Evolutionary conservation across 2,888 invertebrate genomes (phyloP).

Genomic region (Cephus pulcher): DNA sequence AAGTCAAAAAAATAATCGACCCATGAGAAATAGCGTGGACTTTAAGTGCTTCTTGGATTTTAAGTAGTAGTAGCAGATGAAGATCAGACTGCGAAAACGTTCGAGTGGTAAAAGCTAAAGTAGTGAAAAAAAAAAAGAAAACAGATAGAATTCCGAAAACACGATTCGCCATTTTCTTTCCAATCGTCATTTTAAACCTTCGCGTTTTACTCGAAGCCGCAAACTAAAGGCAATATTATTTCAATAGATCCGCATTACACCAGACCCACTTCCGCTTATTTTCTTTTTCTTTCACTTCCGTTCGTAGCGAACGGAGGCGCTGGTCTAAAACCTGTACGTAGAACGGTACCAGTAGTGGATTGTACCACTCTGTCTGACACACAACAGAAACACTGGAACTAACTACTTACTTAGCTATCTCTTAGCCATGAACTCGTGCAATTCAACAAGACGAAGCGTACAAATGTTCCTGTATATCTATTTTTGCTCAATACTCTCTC

Average conservation of each 20-base stretch:
- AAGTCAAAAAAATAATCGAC: neutral
- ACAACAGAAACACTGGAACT: neutral
- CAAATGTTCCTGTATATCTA: neutral
- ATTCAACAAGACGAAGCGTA: neutral
- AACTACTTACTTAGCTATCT: neutral
- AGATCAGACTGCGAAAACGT: neutral
- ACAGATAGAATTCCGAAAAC: neutral
- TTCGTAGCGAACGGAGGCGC: neutral
- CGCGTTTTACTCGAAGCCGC: neutral
- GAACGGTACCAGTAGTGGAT: neutral
- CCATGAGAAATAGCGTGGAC: neutral
- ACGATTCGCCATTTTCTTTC: conserved; percentile 3
- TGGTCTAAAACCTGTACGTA: neutral
- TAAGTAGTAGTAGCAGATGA: neutral
- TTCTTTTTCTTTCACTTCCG: conserved; percentile 8
- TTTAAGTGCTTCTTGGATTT: neutral
- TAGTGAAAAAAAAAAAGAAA: too few species aligned
- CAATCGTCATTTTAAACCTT: conserved; percentile 19
- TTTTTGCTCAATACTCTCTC: neutral
- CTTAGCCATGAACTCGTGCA: neutral
- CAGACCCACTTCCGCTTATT: neutral
- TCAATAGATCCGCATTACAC: conserved; percentile 31
- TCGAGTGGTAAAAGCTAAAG: neutral
- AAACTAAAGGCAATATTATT: conserved; percentile 49
- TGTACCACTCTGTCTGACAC: neutral